Evolutionary conservation across 2,888 invertebrate genomes (phyloP), one percentile per base, ranked within the genome.

Genomic region (Cinara cedri): DNA sequence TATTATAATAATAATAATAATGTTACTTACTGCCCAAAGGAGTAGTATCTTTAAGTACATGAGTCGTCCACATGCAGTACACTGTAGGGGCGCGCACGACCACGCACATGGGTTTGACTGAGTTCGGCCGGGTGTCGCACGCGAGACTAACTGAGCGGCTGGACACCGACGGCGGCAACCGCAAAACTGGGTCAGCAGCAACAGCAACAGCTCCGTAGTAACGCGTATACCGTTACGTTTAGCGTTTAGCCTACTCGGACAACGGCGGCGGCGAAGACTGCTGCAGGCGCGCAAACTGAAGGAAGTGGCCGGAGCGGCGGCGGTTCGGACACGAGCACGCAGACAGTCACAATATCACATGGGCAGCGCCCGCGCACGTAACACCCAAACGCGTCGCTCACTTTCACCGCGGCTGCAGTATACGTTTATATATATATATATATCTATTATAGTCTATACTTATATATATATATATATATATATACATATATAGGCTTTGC

Each of bases 31-130:
- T 78, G 76, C 76, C 76, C 76, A 78, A 46, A 78, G 68, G 76
- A 78, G 24, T 78, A 78, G 76, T 78, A 78, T 68, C 76, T 78
- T 78, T 78, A 78, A 51, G 76, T 78, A 78, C 76, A 78, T 78
- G 60, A 78, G 76, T 78, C 76, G 76, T 78, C 76, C 76, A 78
- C 76, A 78, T 78, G 68, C 76, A 78, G 76, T 78, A 78, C 76
- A 78, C 76, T 78, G 76, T 78, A 78, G 76, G 68, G 76, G 76
- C 68, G 76, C 76, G 76, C 68, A 68, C 57, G 57, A 78, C 76
- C 76, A 78, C 76, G 76, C 76, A 78, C 76, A 78, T 78, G 68
- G 68, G 76, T 70, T 78, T 57, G 49, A 78, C 68, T 78, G 76
- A 68, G 55, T 19, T 78, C 66, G 76, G 68, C 60, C 76, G 76